Conservation (phyloP, 2,113 vertebrate species). For the Stigmatopora argus region DNA sequence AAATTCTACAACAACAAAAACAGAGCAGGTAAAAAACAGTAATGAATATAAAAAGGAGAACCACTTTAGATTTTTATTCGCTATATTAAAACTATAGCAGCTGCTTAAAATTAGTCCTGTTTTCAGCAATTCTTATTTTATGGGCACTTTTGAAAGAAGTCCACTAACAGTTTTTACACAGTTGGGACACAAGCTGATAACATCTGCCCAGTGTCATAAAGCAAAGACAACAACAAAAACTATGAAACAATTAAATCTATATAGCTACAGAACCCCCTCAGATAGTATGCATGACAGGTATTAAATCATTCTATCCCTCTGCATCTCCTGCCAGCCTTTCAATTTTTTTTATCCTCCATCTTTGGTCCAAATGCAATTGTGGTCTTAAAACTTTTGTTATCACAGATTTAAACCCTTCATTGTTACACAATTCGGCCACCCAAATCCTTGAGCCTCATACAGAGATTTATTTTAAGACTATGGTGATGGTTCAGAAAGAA, state of each 20-base stretch:
- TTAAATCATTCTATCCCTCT: conserved; percentile 40
- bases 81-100: background rate
- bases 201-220: background rate
- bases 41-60: background rate
- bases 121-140: background rate
- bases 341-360: conserved; percentile 27
- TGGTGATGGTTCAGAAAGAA: conserved; percentile 2
- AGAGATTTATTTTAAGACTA: conserved; percentile 20
- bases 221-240: conserved; percentile 24
- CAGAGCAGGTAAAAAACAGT: conserved; percentile 5
- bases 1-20: conserved; percentile 21
- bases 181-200: background rate
- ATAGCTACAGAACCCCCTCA: conserved; percentile 47
- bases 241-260: conserved; percentile 51
- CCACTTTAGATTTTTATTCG: background rate
- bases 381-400: conserved; percentile 55
- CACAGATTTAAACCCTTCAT: conserved; percentile 36
- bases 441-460: conserved; percentile 11
- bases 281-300: conserved; percentile 49
- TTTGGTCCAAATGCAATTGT: conserved; percentile 55
- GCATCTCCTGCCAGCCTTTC: conserved; percentile 33
- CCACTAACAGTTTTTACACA: background rate
- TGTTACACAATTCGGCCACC: conserved; percentile 17
- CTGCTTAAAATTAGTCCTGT: background rate
- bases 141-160: background rate